Percentiles rank a stretch among this genome's conserved stretches.
Evolutionary conservation across 2,797 vertebrate species (phyloP).

Genomic region (Micromesistius poutassou): DNA sequence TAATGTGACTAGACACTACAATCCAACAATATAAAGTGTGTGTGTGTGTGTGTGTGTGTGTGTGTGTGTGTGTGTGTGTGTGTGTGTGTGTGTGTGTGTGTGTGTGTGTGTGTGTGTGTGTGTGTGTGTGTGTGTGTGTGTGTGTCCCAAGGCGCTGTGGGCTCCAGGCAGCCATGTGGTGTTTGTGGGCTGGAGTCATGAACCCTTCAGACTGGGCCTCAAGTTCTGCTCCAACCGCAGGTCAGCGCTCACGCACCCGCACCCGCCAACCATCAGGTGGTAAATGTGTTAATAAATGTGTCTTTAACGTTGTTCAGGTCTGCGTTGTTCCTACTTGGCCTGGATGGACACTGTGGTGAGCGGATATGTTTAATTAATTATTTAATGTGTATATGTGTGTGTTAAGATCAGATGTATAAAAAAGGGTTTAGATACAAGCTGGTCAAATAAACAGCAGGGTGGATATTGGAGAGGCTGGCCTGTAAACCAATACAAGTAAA

Average conservation of each 20-base stretch:
- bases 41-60: background rate
- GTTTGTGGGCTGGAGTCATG: constrained; percentile 83
- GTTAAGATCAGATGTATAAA: background rate
- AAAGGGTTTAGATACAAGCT: too few species aligned
- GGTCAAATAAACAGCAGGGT: too few species aligned
- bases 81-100: background rate
- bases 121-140: constrained; percentile 4
- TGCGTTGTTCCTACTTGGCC: constrained; percentile 66
- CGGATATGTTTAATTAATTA: background rate
- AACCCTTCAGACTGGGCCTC: constrained; percentile 79
- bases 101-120: background rate
- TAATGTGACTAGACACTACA: too few species aligned
- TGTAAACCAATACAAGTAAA: too few species aligned
- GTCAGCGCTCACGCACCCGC: constrained; percentile 35
- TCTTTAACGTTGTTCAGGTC: constrained; percentile 59
- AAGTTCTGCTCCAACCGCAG: constrained; percentile 80
- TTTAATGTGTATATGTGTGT: background rate
- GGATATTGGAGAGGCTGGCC: too few species aligned
- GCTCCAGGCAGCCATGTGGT: constrained; percentile 74
- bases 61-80: too few species aligned
- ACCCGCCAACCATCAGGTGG: too few species aligned
- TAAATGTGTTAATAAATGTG: background rate
- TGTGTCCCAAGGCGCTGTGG: constrained; percentile 80
- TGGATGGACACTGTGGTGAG: constrained; percentile 75
- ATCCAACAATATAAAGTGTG: too few species aligned